A percentile compares a stretch with the other conserved stretches of the same genome.
Evolutionary conservation across 1,140 invertebrate genomes (phyloP).

Genomic region (Antheraea mylitta): DNA sequence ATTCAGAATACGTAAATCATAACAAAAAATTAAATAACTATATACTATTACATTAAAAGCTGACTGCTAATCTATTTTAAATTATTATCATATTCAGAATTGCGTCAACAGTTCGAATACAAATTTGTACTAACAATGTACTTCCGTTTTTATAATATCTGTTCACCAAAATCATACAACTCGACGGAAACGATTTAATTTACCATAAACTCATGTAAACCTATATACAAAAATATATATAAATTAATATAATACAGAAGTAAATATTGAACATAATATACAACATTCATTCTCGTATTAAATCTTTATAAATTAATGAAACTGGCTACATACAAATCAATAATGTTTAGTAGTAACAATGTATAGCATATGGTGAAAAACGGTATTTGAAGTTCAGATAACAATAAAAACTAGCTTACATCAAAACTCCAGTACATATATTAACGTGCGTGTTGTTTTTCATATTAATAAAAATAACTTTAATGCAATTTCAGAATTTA

Average conservation of each 20-base stretch:
- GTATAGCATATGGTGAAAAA: neutral
- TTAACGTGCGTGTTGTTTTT: neutral
- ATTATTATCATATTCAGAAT: neutral
- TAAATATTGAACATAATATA: neutral
- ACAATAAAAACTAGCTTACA: neutral
- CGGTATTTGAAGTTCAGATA: neutral
- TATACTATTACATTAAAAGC: neutral
- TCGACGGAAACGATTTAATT: neutral
- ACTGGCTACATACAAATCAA: neutral
- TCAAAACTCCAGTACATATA: neutral
- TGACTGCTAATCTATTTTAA: constrained; percentile 5
- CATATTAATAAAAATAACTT: too few species aligned
- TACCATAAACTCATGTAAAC: neutral
- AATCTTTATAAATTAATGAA: neutral
- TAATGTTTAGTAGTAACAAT: neutral
- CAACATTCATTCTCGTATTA: neutral
- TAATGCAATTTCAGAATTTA: too few species aligned
- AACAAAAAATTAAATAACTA: constrained; percentile 7
- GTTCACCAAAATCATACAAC: neutral
- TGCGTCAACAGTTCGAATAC: neutral
- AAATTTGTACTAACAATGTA: constrained; percentile 5
- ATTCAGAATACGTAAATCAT: too few species aligned
- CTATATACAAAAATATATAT: neutral
- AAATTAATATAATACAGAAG: neutral
- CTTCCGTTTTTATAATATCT: neutral